Conservation (phyloP, 2,113 vertebrate genomes). For the Trichomycterus rosablanca region DNA sequence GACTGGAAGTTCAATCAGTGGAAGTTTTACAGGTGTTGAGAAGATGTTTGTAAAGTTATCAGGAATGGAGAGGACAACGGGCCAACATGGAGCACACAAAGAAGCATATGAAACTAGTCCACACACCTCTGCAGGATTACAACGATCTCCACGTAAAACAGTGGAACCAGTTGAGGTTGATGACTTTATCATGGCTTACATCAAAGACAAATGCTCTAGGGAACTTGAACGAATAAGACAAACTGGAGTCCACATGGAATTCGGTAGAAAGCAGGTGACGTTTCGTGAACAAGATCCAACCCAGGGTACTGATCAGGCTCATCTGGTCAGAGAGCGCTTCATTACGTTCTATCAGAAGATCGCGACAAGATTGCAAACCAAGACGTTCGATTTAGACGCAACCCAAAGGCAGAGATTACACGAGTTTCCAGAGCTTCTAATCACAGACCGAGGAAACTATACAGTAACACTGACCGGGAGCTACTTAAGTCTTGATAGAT, state of each 20-base stretch:
- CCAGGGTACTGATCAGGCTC: not conserved
- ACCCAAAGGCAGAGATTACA: not conserved
- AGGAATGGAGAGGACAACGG: not conserved
- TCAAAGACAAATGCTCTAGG: slow-evolving; percentile 35
- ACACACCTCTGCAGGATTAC: too few relatives aligned
- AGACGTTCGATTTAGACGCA: not conserved
- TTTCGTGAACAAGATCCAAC: not conserved
- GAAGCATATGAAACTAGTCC: not conserved
- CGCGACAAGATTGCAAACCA: slow-evolving; percentile 50
- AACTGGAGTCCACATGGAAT: not conserved
- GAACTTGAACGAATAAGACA: slow-evolving; percentile 44
- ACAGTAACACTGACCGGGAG: slow-evolving; percentile 39
- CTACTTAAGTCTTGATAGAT: slow-evolving; percentile 41
- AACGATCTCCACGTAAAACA: not conserved
- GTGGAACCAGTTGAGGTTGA: slow-evolving; percentile 38
- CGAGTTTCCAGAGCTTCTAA: slow-evolving; percentile 52
- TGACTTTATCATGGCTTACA: slow-evolving; percentile 49
- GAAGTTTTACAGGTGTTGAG: slow-evolving; percentile 46
- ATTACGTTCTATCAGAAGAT: slow-evolving; percentile 63
- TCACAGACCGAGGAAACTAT: not conserved
- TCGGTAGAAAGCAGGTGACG: not conserved
- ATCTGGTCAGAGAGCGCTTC: slow-evolving; percentile 54
- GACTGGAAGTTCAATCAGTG: slow-evolving; percentile 3
- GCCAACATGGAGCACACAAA: not conserved
- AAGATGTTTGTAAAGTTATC: not conserved